These are phyloP conservation scores for Cyprinodon brontotheroides DNA, from an alignment of 2,113 vertebrate species.

Conservation along the genomic window DNA sequence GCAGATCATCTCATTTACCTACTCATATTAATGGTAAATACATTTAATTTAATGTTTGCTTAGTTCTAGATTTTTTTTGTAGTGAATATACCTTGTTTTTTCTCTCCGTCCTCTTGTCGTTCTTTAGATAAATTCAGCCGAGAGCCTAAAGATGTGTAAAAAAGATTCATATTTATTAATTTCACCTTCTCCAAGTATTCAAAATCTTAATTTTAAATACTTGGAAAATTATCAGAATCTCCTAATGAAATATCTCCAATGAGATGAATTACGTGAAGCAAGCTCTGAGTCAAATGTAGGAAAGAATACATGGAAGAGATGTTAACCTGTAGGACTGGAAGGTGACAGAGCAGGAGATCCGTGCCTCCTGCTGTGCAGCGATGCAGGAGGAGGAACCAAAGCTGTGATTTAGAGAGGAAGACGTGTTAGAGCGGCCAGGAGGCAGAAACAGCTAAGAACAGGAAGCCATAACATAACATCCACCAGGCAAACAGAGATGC, in stretches of 20 bases:
- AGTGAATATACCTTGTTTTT: slow-evolving; percentile 79
- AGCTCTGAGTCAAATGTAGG: background rate
- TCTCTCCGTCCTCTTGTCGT: slow-evolving; percentile 84
- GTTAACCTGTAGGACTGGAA: slow-evolving; percentile 62
- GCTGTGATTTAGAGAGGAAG: slow-evolving; percentile 39
- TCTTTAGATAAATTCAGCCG: slow-evolving; percentile 83
- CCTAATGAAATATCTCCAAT: background rate
- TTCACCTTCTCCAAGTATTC: background rate
- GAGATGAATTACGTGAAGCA: background rate
- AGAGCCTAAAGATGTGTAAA: slow-evolving; percentile 64
- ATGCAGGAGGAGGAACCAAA: slow-evolving; percentile 45
- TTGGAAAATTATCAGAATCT: background rate
- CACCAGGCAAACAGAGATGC: background rate
- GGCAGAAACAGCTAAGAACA: slow-evolving; percentile 6
- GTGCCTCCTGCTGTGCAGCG: slow-evolving; percentile 36
- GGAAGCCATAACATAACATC: background rate
- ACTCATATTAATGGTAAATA: too few relatives aligned
- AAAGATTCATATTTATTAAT: background rate
- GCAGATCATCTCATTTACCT: too few relatives aligned
- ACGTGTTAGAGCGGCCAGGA: slow-evolving; percentile 6
- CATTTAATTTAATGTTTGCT: too few relatives aligned
- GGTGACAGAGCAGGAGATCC: slow-evolving; percentile 55
- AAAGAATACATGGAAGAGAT: background rate
- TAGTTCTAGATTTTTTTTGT: too few relatives aligned
- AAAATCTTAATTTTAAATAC: too few relatives aligned